Percentiles rank a stretch among this genome's conserved stretches.
These are phyloP conservation scores for Galemys pyrenaicus DNA, from an alignment of 2,113 vertebrate species.

Conservation along the genomic window DNA sequence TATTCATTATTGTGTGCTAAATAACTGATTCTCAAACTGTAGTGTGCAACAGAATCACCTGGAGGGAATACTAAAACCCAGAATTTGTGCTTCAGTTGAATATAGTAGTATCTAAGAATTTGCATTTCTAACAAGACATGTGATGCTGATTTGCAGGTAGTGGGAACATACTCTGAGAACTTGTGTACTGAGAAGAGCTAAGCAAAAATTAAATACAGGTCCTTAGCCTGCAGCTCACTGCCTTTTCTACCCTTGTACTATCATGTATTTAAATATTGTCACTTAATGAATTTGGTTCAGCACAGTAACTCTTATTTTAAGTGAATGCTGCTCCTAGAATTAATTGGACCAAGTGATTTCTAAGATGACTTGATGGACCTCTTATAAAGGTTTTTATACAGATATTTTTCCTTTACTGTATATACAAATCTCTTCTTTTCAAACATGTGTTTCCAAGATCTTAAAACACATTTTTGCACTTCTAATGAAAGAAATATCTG, in stretches of 20 bases:
- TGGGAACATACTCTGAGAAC: neutral
- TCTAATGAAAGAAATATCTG: conserved; percentile 23
- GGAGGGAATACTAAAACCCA: neutral
- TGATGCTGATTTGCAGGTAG: neutral
- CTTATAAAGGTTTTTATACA: conserved; percentile 10
- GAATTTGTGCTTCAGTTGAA: neutral
- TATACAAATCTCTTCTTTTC: neutral
- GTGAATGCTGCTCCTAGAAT: conserved; percentile 1
- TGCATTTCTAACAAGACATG: neutral
- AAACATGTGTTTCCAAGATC: neutral
- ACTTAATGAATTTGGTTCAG: neutral
- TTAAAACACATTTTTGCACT: conserved; percentile 10
- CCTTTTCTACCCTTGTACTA: neutral
- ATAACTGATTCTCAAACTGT: neutral
- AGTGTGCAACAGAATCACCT: neutral
- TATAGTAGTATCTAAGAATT: neutral
- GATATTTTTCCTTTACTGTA: neutral
- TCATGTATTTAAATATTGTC: neutral
- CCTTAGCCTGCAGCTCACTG: neutral
- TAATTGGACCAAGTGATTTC: neutral
- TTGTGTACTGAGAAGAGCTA: neutral
- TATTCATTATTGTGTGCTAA: neutral
- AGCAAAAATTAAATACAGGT: neutral
- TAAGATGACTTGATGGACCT: neutral
- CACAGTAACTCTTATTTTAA: neutral